Evolutionary conservation across 2,888 invertebrate species (phyloP), one percentile per base, ranked within the genome.

Genomic region (Drosophila ustulata): DNA sequence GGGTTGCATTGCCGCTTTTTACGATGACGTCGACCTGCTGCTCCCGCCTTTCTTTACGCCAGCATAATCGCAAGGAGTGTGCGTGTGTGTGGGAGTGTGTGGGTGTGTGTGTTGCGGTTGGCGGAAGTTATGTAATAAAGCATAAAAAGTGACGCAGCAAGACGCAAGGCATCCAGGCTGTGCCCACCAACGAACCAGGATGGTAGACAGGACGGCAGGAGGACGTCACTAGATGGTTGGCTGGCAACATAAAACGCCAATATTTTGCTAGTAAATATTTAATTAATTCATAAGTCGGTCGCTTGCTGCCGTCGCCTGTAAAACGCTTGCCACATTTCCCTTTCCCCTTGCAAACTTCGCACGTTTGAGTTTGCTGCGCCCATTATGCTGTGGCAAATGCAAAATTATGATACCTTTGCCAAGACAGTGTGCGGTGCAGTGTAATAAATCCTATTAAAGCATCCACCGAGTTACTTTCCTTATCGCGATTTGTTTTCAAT

Each of bases 51-150:
- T 52, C 67, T 18, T 50, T 25, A 49, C 39, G 43, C 45, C 46
- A 2, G 39, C 18, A 57, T 67, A 66, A 57, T 66, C 37, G 51
- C 59, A 50, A 5, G 8, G 4, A 52, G 58, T 51, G 62, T 62
- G 50, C 37, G 55, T 55, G 45, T 26, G 62, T 28, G 18, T 2
- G 28, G 6, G 41, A 5, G 56, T 63, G 57, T 52, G 58, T 13
- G 55, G 26, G 30, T 59, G 43, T 62, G 58, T 53, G 50, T 13
- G 47, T 71, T 49, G 66, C 43, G 59, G 70, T 69, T 66, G 55
- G 66, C 82, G 90, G 84, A 90, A 89, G 84, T 80, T 80, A 73
- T 72, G 90, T 85, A 82, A 90, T 89, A 89, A 84, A 89, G 89
- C 86, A 89, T 83, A 76, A 85, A 82, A 90, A 88, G 34, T 81